Percentiles rank a stretch among this genome's conserved stretches.
phyloP scores from a whole-genome alignment of 2,797 vertebrate genomes.

The Pogoniulus pusillus region DNA sequence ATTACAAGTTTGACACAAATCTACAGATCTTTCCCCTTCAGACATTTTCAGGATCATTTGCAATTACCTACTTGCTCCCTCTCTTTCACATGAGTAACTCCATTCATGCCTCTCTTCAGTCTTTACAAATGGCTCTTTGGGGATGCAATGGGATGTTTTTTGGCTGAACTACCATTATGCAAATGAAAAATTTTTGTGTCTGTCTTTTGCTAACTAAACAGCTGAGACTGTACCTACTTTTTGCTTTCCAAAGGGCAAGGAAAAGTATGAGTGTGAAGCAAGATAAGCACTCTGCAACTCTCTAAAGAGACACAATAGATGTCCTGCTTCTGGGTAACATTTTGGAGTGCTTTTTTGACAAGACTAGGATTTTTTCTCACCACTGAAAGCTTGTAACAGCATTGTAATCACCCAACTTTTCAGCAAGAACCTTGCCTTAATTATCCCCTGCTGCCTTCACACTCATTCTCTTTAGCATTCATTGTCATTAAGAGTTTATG shows the following conservation, averaged over 20 bases:
- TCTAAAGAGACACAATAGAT: background rate
- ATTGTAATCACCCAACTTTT: background rate
- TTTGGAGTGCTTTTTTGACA: background rate
- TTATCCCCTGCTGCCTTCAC: background rate
- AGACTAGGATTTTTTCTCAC: background rate
- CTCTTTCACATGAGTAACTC: conserved; percentile 48
- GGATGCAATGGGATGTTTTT: background rate
- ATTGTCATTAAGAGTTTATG: background rate
- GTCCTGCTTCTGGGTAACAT: background rate
- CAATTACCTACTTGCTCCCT: background rate
- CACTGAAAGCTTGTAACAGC: background rate
- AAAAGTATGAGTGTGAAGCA: background rate
- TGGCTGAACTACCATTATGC: background rate
- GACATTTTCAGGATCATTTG: background rate
- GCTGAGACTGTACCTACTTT: background rate
- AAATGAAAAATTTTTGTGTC: background rate
- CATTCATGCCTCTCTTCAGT: conserved; percentile 12
- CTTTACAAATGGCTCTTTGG: background rate
- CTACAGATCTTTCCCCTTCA: background rate
- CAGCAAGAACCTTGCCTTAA: background rate
- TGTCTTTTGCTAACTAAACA: background rate
- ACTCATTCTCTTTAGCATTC: background rate
- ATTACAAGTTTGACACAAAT: conserved; percentile 21
- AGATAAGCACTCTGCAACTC: background rate
- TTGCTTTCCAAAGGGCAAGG: background rate